Evolutionary conservation across 1,140 invertebrate genomes (phyloP).

Genomic region (Venturia canescens): DNA sequence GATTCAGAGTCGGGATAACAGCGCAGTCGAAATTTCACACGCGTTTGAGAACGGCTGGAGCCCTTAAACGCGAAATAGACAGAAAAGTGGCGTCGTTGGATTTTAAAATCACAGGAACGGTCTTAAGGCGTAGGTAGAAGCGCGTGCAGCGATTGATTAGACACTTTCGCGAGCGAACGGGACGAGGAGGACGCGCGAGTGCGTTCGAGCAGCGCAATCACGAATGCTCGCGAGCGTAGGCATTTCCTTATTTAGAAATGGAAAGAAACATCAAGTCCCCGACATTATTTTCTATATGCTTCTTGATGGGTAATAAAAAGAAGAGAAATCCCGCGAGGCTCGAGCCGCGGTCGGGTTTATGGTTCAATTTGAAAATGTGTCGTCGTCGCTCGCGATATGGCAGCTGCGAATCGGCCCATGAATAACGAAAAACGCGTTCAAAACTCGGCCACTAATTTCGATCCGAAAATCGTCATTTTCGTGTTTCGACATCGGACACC

Average conservation of each 20-base stretch:
- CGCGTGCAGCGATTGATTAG: background rate
- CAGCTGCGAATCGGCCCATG: too few species aligned
- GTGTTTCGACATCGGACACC: too few species aligned
- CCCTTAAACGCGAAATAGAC: background rate
- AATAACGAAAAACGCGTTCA: too few species aligned
- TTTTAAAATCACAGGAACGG: background rate
- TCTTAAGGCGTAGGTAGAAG: background rate
- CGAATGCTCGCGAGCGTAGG: conserved; percentile 44
- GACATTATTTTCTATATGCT: background rate
- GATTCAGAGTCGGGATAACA: too few species aligned
- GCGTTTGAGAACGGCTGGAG: too few species aligned
- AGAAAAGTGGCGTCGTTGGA: background rate
- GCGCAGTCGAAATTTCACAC: too few species aligned
- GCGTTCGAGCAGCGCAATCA: conserved; percentile 8
- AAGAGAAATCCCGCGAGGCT: background rate
- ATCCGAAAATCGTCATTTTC: too few species aligned
- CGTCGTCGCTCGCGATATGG: too few species aligned
- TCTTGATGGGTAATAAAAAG: background rate
- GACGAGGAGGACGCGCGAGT: conserved; percentile 23
- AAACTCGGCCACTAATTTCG: too few species aligned
- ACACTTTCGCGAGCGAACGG: background rate
- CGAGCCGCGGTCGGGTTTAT: too few species aligned
- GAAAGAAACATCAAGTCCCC: conserved; percentile 55
- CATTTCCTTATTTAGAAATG: conserved; percentile 69
- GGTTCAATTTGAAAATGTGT: too few species aligned